Evolutionary conservation across 2,888 invertebrate genomes (phyloP).

Genomic region (Nomada fabriciana): DNA sequence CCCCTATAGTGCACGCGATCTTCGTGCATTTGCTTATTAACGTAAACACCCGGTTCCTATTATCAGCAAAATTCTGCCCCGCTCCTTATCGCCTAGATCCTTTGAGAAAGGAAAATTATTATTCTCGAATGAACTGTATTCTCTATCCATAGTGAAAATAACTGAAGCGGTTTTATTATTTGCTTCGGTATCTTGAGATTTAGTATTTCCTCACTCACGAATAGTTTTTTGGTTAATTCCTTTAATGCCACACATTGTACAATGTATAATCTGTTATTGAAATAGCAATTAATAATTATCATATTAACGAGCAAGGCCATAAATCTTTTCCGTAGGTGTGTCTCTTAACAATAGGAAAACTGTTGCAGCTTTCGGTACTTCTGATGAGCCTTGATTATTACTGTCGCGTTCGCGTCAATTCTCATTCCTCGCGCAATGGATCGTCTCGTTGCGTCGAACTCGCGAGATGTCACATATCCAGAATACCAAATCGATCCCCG

Average conservation of each 20-base stretch:
- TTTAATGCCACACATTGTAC: no score
- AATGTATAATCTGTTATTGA: no score
- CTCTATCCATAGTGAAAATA: no score
- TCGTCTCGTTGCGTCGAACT: constrained; percentile 64
- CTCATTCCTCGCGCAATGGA: constrained; percentile 63
- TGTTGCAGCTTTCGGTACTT: background rate
- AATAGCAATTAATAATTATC: background rate
- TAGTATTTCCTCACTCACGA: no score
- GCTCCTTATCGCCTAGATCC: background rate
- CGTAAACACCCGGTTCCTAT: constrained; percentile 73
- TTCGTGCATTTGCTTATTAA: constrained; percentile 79
- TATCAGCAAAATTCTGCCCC: constrained; percentile 24
- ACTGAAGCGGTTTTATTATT: background rate
- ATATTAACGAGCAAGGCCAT: background rate
- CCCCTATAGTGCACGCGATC: constrained; percentile 70
- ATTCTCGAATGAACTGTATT: background rate
- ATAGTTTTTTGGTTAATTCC: no score
- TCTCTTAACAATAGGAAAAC: background rate
- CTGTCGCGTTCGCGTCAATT: constrained; percentile 60
- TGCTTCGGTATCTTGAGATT: background rate
- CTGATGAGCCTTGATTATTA: constrained; percentile 60
- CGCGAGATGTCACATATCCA: constrained; percentile 73
- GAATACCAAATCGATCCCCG: constrained; percentile 78
- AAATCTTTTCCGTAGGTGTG: background rate
- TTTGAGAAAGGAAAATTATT: no score